phyloP scores from a whole-genome alignment of 2,797 vertebrate genomes.

The Mormyrus proboscirostris region DNA sequence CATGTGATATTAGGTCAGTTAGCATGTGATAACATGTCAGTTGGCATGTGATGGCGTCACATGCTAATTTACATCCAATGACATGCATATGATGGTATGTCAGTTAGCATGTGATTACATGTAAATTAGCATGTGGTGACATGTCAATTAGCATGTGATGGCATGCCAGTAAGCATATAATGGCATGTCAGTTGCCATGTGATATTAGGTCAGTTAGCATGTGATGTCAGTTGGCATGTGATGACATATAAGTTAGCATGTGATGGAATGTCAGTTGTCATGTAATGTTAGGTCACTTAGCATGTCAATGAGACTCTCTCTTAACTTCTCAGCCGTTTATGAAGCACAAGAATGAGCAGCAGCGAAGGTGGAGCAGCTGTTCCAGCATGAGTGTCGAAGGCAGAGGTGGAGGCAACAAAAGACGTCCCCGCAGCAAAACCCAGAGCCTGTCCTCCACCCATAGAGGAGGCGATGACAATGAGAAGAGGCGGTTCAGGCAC shows the following conservation, averaged over 20 bases:
- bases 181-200: too few species aligned
- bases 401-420: constrained; percentile 49
- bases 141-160: too few species aligned
- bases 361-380: constrained; percentile 64
- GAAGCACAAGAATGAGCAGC: constrained; percentile 65
- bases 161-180: too few species aligned
- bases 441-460: constrained; percentile 55
- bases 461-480: constrained; percentile 44
- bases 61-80: too few species aligned
- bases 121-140: too few species aligned
- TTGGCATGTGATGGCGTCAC: background rate
- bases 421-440: constrained; percentile 56
- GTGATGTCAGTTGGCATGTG: background rate
- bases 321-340: constrained; percentile 56
- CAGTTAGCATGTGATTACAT: background rate
- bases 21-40: background rate
- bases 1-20: too few species aligned
- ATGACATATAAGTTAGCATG: background rate
- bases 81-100: too few species aligned
- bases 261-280: background rate
- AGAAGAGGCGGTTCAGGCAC: constrained; percentile 53
- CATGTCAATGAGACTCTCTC: background rate
- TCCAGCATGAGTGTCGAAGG: constrained; percentile 5
- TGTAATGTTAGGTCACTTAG: background rate
- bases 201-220: too few species aligned